These are phyloP conservation scores for Liolophura sinensis DNA, from an alignment of 1,140 invertebrate genomes.

Conservation along the genomic window DNA sequence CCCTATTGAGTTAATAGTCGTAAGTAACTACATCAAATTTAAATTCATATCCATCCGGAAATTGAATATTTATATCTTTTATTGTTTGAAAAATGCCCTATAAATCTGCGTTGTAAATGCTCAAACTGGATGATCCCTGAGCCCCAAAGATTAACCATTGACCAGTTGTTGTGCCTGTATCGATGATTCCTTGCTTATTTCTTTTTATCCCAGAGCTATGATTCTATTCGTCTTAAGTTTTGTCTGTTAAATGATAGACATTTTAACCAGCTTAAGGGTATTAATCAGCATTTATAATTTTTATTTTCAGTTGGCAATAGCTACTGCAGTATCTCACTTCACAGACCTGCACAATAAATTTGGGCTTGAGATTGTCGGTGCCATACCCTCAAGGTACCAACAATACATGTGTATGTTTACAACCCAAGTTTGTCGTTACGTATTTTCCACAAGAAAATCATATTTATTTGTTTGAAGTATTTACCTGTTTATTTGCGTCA, in stretches of 20 bases:
- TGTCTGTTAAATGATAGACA: no score
- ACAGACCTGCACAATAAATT: constrained; percentile 49
- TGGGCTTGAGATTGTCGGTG: constrained; percentile 57
- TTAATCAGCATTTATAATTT: no score
- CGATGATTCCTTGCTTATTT: no score
- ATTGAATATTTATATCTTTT: background rate
- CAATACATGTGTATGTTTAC: no score
- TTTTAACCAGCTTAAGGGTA: no score
- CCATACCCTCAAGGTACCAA: constrained; percentile 29
- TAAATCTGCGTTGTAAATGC: background rate
- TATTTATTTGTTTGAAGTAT: no score
- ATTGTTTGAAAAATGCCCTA: background rate
- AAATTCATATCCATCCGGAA: background rate
- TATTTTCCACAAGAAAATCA: no score
- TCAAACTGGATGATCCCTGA: background rate
- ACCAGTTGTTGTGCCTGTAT: constrained; percentile 18
- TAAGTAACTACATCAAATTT: constrained; percentile 21
- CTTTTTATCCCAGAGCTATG: no score
- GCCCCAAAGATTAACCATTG: constrained; percentile 55
- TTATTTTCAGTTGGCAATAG: constrained; percentile 21
- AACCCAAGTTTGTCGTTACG: no score
- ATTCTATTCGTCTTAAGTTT: no score
- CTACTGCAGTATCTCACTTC: constrained; percentile 35
- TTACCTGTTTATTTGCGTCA: no score
- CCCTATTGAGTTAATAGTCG: constrained; percentile 47